Percentiles rank a stretch among this genome's conserved stretches.
Evolutionary conservation across 2,113 vertebrate species (phyloP).

Genomic region (Hippocampus zosterae): DNA sequence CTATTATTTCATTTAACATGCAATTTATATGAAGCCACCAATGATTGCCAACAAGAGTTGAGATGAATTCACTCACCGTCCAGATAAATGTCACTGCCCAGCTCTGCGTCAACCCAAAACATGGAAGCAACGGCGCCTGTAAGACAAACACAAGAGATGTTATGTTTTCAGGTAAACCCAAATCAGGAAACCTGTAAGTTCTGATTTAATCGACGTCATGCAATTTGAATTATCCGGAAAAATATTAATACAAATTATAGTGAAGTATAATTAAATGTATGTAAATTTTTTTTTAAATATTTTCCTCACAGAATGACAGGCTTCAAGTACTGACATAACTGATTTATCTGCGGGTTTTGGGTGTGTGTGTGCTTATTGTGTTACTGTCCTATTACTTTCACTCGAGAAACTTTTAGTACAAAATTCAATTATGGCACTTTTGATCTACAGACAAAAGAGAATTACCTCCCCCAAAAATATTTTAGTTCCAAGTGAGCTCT

Average conservation of each 20-base stretch:
- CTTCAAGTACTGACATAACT: too few relatives aligned
- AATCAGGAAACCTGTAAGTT: background rate
- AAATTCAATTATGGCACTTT: background rate
- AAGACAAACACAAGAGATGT: conserved; percentile 21
- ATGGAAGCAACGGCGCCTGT: conserved; percentile 93
- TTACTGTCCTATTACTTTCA: too few relatives aligned
- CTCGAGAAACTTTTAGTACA: background rate
- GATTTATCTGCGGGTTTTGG: too few relatives aligned
- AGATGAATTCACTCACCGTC: conserved; percentile 79
- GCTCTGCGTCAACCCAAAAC: conserved; percentile 97
- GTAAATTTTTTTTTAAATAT: too few relatives aligned
- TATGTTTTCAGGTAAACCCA: background rate
- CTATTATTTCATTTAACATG: background rate
- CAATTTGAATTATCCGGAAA: background rate
- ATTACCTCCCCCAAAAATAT: background rate
- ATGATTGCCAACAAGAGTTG: background rate
- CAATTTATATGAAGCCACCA: background rate
- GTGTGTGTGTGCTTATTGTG: too few relatives aligned
- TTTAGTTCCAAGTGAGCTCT: conserved; percentile 1
- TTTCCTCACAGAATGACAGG: too few relatives aligned
- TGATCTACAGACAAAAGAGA: background rate
- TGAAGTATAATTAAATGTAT: too few relatives aligned
- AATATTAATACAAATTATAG: background rate
- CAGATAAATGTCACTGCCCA: conserved; percentile 94
- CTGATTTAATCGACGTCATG: background rate